Evolutionary conservation across 2,797 vertebrate species (phyloP).

Genomic region (Clarias laeviceps): DNA sequence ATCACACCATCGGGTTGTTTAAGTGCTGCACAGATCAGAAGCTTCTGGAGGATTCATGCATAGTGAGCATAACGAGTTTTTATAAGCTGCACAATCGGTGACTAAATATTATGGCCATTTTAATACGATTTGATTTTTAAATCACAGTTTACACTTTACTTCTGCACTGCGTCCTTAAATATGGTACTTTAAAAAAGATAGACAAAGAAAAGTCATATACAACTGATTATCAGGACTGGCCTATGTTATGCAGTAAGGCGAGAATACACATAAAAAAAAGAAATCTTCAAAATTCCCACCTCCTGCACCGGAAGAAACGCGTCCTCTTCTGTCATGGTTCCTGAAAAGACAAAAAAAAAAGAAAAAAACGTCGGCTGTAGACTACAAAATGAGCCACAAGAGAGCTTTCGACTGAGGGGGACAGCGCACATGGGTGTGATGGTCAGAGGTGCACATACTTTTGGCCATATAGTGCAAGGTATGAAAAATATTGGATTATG

Average conservation of each 20-base stretch:
- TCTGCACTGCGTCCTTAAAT: background rate
- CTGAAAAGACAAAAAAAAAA: conserved; percentile 36
- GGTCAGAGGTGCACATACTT: background rate
- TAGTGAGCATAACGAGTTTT: background rate
- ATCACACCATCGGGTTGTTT: conserved; percentile 15
- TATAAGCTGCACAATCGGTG: background rate
- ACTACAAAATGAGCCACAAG: background rate
- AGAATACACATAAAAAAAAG: too few relatives aligned
- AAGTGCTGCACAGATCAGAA: background rate
- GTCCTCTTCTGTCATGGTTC: conserved; percentile 63
- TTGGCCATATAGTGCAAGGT: background rate
- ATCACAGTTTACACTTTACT: background rate
- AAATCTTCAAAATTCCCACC: conserved; percentile 40
- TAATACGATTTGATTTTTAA: background rate
- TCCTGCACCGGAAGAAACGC: conserved; percentile 42
- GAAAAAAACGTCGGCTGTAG: background rate
- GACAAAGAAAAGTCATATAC: background rate
- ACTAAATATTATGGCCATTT: background rate
- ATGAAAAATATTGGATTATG: background rate
- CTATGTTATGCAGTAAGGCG: background rate
- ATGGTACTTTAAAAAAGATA: background rate
- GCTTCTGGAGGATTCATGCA: background rate
- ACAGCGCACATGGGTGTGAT: background rate
- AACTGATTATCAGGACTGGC: background rate
- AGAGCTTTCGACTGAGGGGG: background rate